Evolutionary conservation across 2,888 invertebrate genomes (phyloP).

Genomic region (Cartodere bifasciata): DNA sequence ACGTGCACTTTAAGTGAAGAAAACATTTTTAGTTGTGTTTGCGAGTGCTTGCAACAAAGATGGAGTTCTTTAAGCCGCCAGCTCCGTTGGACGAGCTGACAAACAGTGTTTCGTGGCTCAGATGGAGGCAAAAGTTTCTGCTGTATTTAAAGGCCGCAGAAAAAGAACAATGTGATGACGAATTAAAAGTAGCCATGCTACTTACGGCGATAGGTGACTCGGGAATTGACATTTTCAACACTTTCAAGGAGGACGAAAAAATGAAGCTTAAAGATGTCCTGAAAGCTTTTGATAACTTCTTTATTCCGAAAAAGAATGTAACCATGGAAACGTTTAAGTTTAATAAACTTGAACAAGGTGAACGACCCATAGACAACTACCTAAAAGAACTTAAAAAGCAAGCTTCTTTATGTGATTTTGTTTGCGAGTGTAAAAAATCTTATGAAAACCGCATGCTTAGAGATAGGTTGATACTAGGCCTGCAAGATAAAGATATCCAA

Average conservation of each 20-base stretch:
- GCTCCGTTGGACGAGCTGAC: no score
- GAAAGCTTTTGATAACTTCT: constrained; percentile 14
- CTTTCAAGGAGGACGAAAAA: constrained; percentile 10
- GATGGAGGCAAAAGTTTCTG: constrained; percentile 16
- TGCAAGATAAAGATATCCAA: constrained; percentile 15
- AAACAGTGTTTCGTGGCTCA: constrained; percentile 14
- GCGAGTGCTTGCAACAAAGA: no score
- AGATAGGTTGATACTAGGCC: constrained; percentile 11
- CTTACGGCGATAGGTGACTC: constrained; percentile 16
- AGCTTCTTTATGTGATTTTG: constrained; percentile 4
- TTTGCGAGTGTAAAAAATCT: neutral
- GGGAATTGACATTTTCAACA: constrained; percentile 16
- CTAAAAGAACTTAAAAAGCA: constrained; percentile 6
- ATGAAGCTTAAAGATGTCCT: constrained; percentile 10
- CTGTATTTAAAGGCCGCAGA: constrained; percentile 17
- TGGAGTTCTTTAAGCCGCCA: no score
- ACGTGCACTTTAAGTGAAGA: no score
- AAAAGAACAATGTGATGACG: constrained; percentile 12
- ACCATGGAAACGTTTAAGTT: constrained; percentile 18
- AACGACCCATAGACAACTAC: constrained; percentile 1
- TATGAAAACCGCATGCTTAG: constrained; percentile 7
- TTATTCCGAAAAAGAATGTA: constrained; percentile 16
- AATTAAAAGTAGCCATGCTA: constrained; percentile 16
- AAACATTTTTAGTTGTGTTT: neutral
- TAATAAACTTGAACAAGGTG: constrained; percentile 5